Conservation (phyloP, 2,888 invertebrate genomes). For the Pyrochroa serraticornis region DNA sequence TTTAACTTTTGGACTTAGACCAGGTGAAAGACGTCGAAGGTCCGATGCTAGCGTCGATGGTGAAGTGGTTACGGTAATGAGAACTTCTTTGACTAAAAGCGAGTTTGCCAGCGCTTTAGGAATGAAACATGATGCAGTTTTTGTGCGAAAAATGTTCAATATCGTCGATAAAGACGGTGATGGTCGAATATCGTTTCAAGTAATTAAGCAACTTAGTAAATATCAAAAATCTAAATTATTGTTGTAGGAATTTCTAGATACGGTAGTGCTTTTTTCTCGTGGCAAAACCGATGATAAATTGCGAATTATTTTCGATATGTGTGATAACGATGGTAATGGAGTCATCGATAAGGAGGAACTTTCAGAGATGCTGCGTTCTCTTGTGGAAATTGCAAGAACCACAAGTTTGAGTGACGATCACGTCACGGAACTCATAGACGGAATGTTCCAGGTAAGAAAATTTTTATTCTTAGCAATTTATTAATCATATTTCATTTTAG, state of each 20-base stretch:
- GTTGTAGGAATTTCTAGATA: slow-evolving; percentile 86
- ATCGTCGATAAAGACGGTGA: slow-evolving; percentile 95
- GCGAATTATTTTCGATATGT: slow-evolving; percentile 96
- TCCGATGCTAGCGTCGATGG: slow-evolving; percentile 74
- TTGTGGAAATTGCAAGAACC: slow-evolving; percentile 92
- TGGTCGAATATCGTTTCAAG: slow-evolving; percentile 92
- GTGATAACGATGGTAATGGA: slow-evolving; percentile 92
- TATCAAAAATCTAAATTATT: background rate
- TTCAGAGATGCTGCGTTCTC: slow-evolving; percentile 89
- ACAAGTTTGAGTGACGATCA: slow-evolving; percentile 89
- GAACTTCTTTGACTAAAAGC: slow-evolving; percentile 86
- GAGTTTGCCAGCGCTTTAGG: slow-evolving; percentile 96
- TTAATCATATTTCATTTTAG: slow-evolving; percentile 55
- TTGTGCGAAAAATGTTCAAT: slow-evolving; percentile 97
- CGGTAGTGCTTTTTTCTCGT: slow-evolving; percentile 88
- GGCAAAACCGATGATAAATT: slow-evolving; percentile 93
- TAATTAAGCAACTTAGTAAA: background rate
- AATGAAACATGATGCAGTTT: slow-evolving; percentile 93
- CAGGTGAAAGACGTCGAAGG: slow-evolving; percentile 80
- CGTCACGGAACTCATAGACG: slow-evolving; percentile 90
- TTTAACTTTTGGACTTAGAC: slow-evolving; percentile 86
- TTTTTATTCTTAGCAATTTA: background rate
- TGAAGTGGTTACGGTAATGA: slow-evolving; percentile 91
- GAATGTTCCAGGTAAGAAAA: slow-evolving; percentile 80
- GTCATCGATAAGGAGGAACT: slow-evolving; percentile 93